Percentiles rank a stretch among this genome's conserved stretches.
Evolutionary conservation across 2,888 invertebrate species (phyloP).

Genomic region (Clusia tigrina): DNA sequence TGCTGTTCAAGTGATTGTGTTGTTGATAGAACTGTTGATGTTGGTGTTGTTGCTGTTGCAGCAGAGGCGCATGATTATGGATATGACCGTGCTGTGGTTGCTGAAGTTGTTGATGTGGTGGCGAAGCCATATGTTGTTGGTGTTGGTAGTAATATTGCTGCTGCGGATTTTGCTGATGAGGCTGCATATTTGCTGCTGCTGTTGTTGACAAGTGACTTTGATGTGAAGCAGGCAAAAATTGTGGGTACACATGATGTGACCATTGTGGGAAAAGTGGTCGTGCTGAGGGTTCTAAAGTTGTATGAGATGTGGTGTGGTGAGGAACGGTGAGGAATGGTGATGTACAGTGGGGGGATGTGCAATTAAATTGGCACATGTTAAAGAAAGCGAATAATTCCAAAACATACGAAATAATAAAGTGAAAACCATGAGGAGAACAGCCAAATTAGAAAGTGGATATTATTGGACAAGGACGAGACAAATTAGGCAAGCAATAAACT

Average conservation of each 20-base stretch:
- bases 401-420: too few species aligned
- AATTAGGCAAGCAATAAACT: too few species aligned
- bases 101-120: slow-evolving; percentile 49
- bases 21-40: slow-evolving; percentile 43
- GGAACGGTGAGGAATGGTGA: not conserved
- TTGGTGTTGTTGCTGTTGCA: slow-evolving; percentile 44
- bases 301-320: too few species aligned
- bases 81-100: slow-evolving; percentile 65
- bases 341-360: not conserved
- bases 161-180: slow-evolving; percentile 55
- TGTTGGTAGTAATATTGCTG: slow-evolving; percentile 36
- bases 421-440: too few species aligned
- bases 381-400: not conserved
- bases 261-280: slow-evolving; percentile 92
- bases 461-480: too few species aligned
- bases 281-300: slow-evolving; percentile 60
- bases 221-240: slow-evolving; percentile 91
- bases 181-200: slow-evolving; percentile 59
- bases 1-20: slow-evolving; percentile 40
- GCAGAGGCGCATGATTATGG: slow-evolving; percentile 44
- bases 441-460: too few species aligned
- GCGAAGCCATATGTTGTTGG: slow-evolving; percentile 42
- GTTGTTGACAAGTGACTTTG: slow-evolving; percentile 71
- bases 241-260: slow-evolving; percentile 94
- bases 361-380: not conserved